Evolutionary conservation across 1,140 invertebrate species (phyloP).

Genomic region (Eurosta solidaginis): DNA sequence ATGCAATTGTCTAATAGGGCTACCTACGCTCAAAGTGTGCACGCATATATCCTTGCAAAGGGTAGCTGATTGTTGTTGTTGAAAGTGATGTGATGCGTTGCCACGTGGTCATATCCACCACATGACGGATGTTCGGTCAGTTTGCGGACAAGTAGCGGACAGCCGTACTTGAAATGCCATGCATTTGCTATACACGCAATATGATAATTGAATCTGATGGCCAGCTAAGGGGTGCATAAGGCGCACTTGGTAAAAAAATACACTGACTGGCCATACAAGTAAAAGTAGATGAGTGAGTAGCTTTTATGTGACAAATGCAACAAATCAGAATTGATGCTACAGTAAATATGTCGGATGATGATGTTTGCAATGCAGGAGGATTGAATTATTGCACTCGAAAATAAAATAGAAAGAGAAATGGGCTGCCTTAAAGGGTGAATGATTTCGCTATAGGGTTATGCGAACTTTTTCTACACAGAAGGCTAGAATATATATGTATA

Average conservation of each 20-base stretch:
- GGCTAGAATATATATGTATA: too few species aligned
- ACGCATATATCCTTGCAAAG: not conserved
- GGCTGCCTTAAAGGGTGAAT: too few species aligned
- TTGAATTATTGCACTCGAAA: too few species aligned
- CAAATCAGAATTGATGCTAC: conserved; percentile 5
- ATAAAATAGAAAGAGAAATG: too few species aligned
- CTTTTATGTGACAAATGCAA: conserved; percentile 1
- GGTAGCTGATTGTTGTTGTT: conserved; percentile 34
- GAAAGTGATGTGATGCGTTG: not conserved
- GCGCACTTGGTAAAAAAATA: too few species aligned
- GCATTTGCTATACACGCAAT: not conserved
- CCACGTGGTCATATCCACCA: not conserved
- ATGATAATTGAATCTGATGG: conserved; percentile 22
- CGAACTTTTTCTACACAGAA: too few species aligned
- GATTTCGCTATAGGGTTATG: too few species aligned
- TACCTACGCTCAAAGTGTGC: not conserved
- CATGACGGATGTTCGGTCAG: conserved; percentile 46
- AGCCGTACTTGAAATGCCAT: conserved; percentile 30
- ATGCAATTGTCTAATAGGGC: not conserved
- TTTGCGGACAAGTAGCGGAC: conserved; percentile 58
- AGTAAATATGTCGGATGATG: not conserved
- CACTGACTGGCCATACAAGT: too few species aligned
- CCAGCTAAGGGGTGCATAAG: too few species aligned
- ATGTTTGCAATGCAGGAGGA: not conserved
- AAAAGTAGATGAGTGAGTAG: too few species aligned